Base-by-base conservation (phyloP, 1,140 invertebrate species). In the Drosophila seguyi region DNA sequence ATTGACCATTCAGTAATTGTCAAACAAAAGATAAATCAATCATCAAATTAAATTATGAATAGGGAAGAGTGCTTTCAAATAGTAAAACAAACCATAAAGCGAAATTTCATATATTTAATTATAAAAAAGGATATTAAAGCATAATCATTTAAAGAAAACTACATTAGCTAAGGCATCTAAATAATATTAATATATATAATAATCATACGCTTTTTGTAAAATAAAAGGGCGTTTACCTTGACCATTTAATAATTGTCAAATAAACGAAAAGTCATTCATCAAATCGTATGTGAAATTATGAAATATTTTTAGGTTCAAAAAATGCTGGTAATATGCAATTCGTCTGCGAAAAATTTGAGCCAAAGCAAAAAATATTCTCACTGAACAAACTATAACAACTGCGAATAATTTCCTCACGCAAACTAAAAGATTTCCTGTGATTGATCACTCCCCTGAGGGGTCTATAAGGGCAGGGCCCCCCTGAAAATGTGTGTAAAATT, bases 361-460 rank as follows among this genome's bases (percentile, higher is more conserved):
- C 14, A 2, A 20, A 36, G 18, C 63, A 11, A 48, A 59, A 63
- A 68, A 36, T 42, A 62, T 62, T 77, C 57, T 78, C 56, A 56
- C 75, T 78, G 61, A 34, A 39, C 74, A 86, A 87, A 80, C 52
- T 84, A 63, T 84, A 87, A 80, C 84, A 79, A 85, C 84, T 77
- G 66, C 66, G 61, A 80, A 82, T 83, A 66, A 90, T 84, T 76
- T 67, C 47, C 42, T 38, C 66, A 77, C 48, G 58, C 78, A 58
- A 29, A 58, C 68, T 58, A 29, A 72, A 71, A 59, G 66, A 72
- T 58, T 63, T 61, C 22, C 20, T 41, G 90, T 90, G 85, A 90
- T 90, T 90, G 85, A 90, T 90, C 85, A 90, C 85, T 90, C 85
- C 85, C 85, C 74, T 76, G 77, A 90, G 85, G 85, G 63, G 72